Evolutionary conservation across 37 sponge, comb jelly and placozoan genomes (phyloP).

Genomic region (Beroe ovata): DNA sequence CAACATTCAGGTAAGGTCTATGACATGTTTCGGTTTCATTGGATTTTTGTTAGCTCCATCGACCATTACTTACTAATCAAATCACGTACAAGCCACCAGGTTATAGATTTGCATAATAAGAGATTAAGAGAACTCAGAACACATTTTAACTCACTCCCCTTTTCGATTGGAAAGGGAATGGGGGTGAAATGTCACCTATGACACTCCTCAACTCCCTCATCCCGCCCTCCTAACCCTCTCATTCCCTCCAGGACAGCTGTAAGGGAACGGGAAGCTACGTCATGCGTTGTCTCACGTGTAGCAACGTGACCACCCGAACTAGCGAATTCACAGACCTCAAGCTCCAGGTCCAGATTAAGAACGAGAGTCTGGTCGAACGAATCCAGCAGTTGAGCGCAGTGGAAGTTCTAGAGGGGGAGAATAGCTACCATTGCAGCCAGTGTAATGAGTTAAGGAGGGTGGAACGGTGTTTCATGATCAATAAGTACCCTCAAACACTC

Average conservation of each 20-base stretch:
- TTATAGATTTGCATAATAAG: too few species aligned
- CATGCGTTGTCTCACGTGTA: conserved; percentile 6
- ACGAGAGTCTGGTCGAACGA: not conserved
- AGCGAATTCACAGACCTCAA: conserved; percentile 13
- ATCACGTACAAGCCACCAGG: too few species aligned
- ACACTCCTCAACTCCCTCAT: too few species aligned
- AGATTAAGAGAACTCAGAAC: too few species aligned
- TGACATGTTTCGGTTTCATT: too few species aligned
- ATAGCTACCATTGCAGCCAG: not conserved
- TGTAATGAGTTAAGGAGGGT: not conserved
- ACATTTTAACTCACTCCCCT: too few species aligned
- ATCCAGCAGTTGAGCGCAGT: conserved; percentile 1
- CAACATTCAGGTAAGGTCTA: not conserved
- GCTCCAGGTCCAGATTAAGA: not conserved
- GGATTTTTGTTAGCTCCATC: not conserved
- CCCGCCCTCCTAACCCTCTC: too few species aligned
- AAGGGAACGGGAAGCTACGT: conserved; percentile 3
- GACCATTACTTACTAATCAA: too few species aligned
- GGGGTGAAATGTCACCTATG: too few species aligned
- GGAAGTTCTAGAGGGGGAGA: conserved; percentile 28
- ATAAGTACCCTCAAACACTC: not conserved
- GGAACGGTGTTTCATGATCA: conserved; percentile 22
- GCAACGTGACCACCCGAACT: not conserved
- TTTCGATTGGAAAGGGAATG: too few species aligned
- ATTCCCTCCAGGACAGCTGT: not conserved